phyloP scores from a whole-genome alignment of 2,888 invertebrate species.

The Scrobipalpa atriplicella region DNA sequence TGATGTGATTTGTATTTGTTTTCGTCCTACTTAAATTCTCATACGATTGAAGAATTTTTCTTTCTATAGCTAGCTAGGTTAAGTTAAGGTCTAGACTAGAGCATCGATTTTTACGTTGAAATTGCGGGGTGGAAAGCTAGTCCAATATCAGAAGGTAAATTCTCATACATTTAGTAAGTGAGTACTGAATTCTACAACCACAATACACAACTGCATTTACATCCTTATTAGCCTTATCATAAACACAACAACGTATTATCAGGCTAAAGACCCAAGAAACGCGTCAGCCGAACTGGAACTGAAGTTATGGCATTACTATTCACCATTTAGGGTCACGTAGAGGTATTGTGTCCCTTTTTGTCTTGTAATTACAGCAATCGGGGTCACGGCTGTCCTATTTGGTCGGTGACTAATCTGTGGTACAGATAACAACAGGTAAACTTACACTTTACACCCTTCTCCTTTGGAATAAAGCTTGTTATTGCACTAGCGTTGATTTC shows the following conservation, averaged over 20 bases:
- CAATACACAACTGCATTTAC: too few species aligned
- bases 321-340: slow-evolving; percentile 45
- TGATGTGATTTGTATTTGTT: too few species aligned
- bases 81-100: too few species aligned
- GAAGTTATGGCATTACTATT: slow-evolving; percentile 50
- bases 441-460: neutral
- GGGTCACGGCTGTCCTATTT: slow-evolving; percentile 30
- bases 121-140: too few species aligned
- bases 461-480: neutral
- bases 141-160: too few species aligned
- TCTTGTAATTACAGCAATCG: slow-evolving; percentile 47
- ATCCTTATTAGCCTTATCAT: neutral
- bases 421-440: neutral
- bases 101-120: too few species aligned
- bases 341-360: slow-evolving; percentile 53
- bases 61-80: too few species aligned
- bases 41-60: too few species aligned
- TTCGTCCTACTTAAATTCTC: too few species aligned
- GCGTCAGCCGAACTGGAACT: slow-evolving; percentile 16
- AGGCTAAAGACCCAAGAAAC: neutral
- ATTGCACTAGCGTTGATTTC: neutral
- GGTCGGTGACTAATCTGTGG: slow-evolving; percentile 21
- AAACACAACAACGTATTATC: slow-evolving; percentile 2
- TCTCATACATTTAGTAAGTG: too few species aligned
- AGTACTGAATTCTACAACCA: too few species aligned